Evolutionary conservation across 2,888 invertebrate species (phyloP), one percentile per base, ranked within the genome.

Genomic region (Eledona agricola): DNA sequence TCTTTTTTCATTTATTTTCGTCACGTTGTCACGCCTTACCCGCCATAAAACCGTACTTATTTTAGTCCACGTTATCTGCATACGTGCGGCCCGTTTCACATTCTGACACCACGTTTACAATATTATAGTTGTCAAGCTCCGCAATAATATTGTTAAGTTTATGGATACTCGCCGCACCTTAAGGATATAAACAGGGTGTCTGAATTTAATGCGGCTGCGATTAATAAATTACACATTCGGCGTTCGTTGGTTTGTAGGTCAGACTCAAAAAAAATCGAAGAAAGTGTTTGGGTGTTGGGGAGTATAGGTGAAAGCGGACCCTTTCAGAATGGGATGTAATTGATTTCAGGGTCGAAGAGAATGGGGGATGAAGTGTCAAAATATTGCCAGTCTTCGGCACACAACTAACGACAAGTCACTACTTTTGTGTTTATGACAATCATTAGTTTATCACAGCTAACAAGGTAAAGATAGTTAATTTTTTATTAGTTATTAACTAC

Each of bases 71-170:
- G 60, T 63, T 65, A 65, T 66, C 64, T 63, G 53, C 53, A 60
- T 60, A 62, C 62, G 59, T 62, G 64, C 58, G 58, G 58, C 49
- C 37, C 57, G 60, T 60, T 63, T 64, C 59, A 62, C 60, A 60
- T 60, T 60, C 42, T 42, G 49, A 50, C 47, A 54, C 42, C 49
- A 47, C 51, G 51, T 40, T 35, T 51, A 35, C 34, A 45, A 47
- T 59, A 63, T 65, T 63, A 32, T 26, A 58, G 66, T 67, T 72
- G 71, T 71, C 71, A 72, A 63, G 62, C 64, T 55, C 58, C 64
- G 70, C 67, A 69, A 70, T 72, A 72, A 72, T 66, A 65, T 67
- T 58, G 62, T 65, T 54, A 60, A 70, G 63, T 72, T 72, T 72
- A 72, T 70, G 51, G 51, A 46, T 45, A 35, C 51, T 11, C 32